Evolutionary conservation across 2,113 vertebrate genomes (phyloP).

Genomic region (Oryzias melastigma): DNA sequence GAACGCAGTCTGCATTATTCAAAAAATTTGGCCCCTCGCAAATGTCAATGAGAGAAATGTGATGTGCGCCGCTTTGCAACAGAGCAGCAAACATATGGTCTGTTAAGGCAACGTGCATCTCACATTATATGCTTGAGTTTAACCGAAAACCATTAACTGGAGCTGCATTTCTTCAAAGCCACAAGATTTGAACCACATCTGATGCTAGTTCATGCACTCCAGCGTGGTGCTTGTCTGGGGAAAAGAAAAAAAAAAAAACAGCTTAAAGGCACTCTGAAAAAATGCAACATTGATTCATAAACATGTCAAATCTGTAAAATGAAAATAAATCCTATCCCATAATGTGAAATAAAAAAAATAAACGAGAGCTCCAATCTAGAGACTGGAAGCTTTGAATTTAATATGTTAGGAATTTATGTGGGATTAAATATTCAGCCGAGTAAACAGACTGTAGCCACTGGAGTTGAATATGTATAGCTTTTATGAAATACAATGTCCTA

Average conservation of each 20-base stretch:
- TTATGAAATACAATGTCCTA: not conserved
- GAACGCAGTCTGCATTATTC: conserved; percentile 70
- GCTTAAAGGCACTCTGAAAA: no score
- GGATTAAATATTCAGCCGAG: not conserved
- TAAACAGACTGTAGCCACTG: not conserved
- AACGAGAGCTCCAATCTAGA: not conserved
- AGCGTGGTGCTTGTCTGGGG: no score
- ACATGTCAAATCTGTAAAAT: no score
- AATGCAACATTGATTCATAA: no score
- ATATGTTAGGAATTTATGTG: not conserved
- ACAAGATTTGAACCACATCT: not conserved
- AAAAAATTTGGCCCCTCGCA: conserved; percentile 62
- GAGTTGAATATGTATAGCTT: not conserved
- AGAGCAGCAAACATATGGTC: conserved; percentile 35
- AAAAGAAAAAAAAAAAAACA: no score
- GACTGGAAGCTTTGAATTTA: not conserved
- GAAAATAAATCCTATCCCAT: no score
- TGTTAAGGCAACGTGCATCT: conserved; percentile 2
- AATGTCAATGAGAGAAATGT: conserved; percentile 71
- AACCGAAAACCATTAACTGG: conserved; percentile 1
- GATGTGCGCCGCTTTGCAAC: conserved; percentile 52
- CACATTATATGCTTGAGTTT: conserved; percentile 19
- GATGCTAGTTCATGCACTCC: not conserved
- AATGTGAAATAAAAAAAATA: no score
- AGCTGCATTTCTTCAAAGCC: not conserved